Evolutionary conservation across 2,113 vertebrate species (phyloP), one percentile per base, ranked within the genome.

Genomic region (Apteryx mantelli): DNA sequence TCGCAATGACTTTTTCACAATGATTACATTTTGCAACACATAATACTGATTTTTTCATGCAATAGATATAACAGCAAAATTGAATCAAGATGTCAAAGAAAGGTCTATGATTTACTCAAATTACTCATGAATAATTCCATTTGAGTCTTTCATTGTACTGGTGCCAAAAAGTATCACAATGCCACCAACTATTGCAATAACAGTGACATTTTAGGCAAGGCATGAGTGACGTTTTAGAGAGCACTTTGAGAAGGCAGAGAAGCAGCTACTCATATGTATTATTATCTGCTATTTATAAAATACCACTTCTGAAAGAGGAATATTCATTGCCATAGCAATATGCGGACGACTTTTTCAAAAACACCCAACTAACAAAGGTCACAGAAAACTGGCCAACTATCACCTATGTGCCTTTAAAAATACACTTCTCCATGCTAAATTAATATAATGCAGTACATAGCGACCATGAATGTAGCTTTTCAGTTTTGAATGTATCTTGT

Each of bases 261-360:
- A 95, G 65, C 38, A 89, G 56, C 66, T 93, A 58, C 88, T 94
- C 42, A 24, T 44, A 46, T 40, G 30, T 77, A 58, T 86, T 82
- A 95, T 93, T 96, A 88, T 86, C 76, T 95, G 24, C 34, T 94
- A 50, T 88, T 96, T 95, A 81, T 90, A 82, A 86, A 63, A 70
- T 40, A 24, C 30, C 34, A 11, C 3, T 93, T 94, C 36, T 28
- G 63, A 88, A 97, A 70, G 82, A 89, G 44, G 44, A 91, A 88
- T 93, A 96, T 66, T 90, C 95, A 95, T 96, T 91, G 76, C 92
- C 82, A 88, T 89, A 80, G 70, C 78, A 92, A 89, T 89, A 86
- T 87, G 50, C 50, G 34, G 63, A 89, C 75, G 40, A 46, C 40
- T 42, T 88, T 96, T 95, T 90, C 75, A 78, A 55, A 96, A 93